Conservation (phyloP, 2,113 vertebrate species). For the Ammodytes marinus region DNA sequence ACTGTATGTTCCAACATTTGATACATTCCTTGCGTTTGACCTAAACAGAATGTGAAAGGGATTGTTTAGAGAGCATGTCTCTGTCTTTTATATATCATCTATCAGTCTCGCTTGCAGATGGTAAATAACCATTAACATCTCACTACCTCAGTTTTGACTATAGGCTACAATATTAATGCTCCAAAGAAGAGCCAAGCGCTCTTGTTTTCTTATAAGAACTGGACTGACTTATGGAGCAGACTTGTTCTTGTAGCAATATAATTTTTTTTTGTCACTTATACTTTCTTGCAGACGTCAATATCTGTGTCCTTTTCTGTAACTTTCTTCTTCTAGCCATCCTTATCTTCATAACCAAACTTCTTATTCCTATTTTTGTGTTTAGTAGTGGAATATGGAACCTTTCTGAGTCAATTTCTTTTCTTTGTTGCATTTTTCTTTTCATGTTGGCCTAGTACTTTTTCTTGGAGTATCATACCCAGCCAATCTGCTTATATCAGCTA, state of each 20-base stretch:
- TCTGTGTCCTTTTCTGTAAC: slow-evolving; percentile 7
- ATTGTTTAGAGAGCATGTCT: not conserved
- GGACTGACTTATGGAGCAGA: slow-evolving; percentile 2
- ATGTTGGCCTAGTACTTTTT: not conserved
- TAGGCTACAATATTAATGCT: not conserved
- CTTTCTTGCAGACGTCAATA: not conserved
- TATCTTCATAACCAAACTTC: not conserved
- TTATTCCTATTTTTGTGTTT: not conserved
- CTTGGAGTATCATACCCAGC: not conserved
- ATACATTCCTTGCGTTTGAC: not conserved
- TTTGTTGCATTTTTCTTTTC: not conserved
- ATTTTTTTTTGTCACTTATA: not conserved
- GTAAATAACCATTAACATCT: slow-evolving; percentile 4
- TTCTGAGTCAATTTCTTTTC: slow-evolving; percentile 15
- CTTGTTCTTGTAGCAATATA: slow-evolving; percentile 1
- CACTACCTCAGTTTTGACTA: not conserved
- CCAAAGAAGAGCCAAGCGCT: not conserved
- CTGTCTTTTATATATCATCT: slow-evolving; percentile 7
- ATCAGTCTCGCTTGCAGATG: slow-evolving; percentile 9
- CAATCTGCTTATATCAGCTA: slow-evolving; percentile 19
- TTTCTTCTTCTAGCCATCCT: not conserved
- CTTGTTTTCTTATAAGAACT: slow-evolving; percentile 16
- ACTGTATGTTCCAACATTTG: not conserved
- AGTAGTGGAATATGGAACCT: not conserved
- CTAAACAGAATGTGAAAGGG: not conserved